Evolutionary conservation across 2,797 vertebrate genomes (phyloP).

Genomic region (Poecilia picta): DNA sequence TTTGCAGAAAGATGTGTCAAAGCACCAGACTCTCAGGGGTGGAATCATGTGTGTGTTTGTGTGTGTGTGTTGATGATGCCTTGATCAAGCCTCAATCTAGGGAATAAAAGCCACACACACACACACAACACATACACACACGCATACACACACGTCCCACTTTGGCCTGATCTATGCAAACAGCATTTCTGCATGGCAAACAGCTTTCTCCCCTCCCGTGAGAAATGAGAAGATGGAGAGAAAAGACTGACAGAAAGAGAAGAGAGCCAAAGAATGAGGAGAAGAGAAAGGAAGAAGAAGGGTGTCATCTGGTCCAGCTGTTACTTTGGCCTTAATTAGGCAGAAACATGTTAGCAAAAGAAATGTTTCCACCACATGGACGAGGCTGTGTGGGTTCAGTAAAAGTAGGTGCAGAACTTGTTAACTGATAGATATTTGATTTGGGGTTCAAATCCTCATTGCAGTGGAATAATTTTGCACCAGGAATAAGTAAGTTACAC

Average conservation of each 20-base stretch:
- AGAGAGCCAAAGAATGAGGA: slow-evolving; percentile 19
- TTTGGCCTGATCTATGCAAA: slow-evolving; percentile 77
- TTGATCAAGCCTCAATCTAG: slow-evolving; percentile 78
- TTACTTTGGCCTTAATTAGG: slow-evolving; percentile 1
- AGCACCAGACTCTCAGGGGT: slow-evolving; percentile 38
- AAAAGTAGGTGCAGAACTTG: background rate
- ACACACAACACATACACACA: slow-evolving; percentile 1
- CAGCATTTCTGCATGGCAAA: slow-evolving; percentile 81
- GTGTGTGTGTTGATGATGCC: slow-evolving; percentile 52
- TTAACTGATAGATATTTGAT: background rate
- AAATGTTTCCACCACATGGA: background rate
- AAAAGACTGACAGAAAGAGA: slow-evolving; percentile 10
- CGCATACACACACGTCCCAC: slow-evolving; percentile 45
- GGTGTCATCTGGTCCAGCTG: slow-evolving; percentile 5
- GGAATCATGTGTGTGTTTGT: background rate
- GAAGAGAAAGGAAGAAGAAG: slow-evolving; percentile 5
- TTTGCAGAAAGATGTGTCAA: slow-evolving; percentile 59
- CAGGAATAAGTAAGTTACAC: background rate
- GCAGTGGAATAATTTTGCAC: background rate
- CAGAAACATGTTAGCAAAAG: background rate
- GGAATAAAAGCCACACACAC: slow-evolving; percentile 43
- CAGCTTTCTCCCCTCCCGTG: slow-evolving; percentile 54
- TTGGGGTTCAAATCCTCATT: background rate
- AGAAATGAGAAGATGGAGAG: slow-evolving; percentile 24
- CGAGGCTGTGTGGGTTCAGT: background rate